Percentiles rank a stretch among this genome's conserved stretches.
phyloP scores from a whole-genome alignment of 2,113 vertebrate genomes.

The Lophura nycthemera region DNA sequence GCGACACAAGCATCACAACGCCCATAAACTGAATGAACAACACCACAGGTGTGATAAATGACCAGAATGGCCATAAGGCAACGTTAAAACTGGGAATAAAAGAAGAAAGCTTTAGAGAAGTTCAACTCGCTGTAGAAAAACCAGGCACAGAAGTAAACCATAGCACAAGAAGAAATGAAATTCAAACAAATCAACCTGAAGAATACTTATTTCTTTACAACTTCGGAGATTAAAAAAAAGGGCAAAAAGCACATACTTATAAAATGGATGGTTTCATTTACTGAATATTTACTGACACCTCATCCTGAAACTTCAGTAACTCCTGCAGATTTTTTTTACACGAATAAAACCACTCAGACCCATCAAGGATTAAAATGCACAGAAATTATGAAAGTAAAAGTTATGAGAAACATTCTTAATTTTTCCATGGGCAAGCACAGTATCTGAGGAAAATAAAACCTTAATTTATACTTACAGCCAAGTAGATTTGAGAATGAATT shows the following conservation, averaged over 20 bases:
- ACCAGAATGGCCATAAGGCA: slow-evolving; percentile 94
- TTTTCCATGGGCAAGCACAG: background rate
- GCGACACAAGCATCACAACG: slow-evolving; percentile 91
- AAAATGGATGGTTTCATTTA: background rate
- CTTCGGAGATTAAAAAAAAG: background rate
- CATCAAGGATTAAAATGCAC: background rate
- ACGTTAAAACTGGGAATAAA: slow-evolving; percentile 87
- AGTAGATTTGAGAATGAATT: background rate
- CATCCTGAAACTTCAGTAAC: background rate
- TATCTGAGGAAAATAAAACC: background rate
- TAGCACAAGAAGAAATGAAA: background rate
- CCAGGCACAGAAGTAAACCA: background rate
- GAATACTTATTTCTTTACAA: background rate
- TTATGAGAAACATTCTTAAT: background rate
- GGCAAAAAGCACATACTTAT: background rate
- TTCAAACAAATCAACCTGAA: background rate
- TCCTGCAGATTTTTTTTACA: background rate
- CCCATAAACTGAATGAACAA: slow-evolving; percentile 98
- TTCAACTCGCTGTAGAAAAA: background rate
- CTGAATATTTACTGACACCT: background rate
- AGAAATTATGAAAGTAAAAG: background rate
- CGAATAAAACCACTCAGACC: background rate
- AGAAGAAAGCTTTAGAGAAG: background rate
- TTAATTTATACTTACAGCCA: background rate
- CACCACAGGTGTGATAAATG: slow-evolving; percentile 91